Base-by-base conservation (phyloP, 2,113 vertebrate species). In the Serinus canaria region DNA sequence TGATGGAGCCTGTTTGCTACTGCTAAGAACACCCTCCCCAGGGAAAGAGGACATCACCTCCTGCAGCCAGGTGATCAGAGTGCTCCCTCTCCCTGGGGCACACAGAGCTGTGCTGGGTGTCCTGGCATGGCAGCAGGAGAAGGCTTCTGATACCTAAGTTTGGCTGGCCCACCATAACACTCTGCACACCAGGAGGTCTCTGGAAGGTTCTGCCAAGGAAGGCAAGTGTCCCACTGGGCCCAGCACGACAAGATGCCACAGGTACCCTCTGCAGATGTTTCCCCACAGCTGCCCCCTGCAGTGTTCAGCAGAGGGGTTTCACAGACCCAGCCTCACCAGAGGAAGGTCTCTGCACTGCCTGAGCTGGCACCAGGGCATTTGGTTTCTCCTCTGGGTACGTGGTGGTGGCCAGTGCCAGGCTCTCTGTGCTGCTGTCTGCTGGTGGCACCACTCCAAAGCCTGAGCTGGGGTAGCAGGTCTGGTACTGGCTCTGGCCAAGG, bases 401-500 rank as follows among this genome's bases (percentile, higher is more conserved):
- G 4, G 97, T 75, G 6, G 96, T 93, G 8, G 97, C 97, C 35
- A 98, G 90, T 0, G 95, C 95, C 30, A 97, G 70, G 3, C 86
- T 95, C 30, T 98, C 98, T 1, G 98, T 78, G 97, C 49, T 98
- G 94, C 94, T 97, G 93, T 91, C 98, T 95, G 84, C 97, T 97
- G 90, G 97, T 90, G 49, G 91, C 39, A 97, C 75, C 25, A 99
- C 98, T 21, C 98, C 97, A 53, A 99, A 99, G 97, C 97, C 98
- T 92, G 98, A 98, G 87, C 98, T 98, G 0, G 98, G 94, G 95
- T 99, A 99, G 97, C 99, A 99, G 62, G 98, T 97, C 94, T 99
- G 98, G 97, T 99, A 99, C 95, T 99, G 99, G 88, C 92, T 98
- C 93, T 99, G 99, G 30, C 99, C 99, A 95, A 99, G 98, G 73